Conservation (phyloP, 2,797 vertebrate genomes). For the Geotrypetes seraphini region DNA sequence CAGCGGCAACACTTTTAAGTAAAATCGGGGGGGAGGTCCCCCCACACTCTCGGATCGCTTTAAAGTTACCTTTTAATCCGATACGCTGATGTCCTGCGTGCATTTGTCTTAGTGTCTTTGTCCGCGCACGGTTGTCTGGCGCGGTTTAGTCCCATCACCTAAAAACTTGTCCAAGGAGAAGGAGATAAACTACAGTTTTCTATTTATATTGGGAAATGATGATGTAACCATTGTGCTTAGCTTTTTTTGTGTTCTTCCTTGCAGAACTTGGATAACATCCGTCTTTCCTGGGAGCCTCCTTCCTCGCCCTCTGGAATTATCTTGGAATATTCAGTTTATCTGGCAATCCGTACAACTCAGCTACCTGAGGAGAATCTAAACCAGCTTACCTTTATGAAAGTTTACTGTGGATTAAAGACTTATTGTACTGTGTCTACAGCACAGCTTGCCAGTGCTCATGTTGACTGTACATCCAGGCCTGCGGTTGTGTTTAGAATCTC, state of each 20-base stretch:
- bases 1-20: too few relatives aligned
- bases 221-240: background rate
- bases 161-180: too few relatives aligned
- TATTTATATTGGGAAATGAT: too few relatives aligned
- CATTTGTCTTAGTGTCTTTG: too few relatives aligned
- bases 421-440: conserved; percentile 73
- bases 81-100: too few relatives aligned
- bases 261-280: conserved; percentile 80
- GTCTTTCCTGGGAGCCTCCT: conserved; percentile 94
- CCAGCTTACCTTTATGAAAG: conserved; percentile 85
- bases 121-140: too few relatives aligned
- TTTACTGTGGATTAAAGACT: conserved; percentile 90
- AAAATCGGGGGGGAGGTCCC: too few relatives aligned
- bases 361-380: conserved; percentile 59
- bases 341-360: conserved; percentile 78
- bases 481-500: conserved; percentile 94
- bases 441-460: conserved; percentile 82
- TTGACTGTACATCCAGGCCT: conserved; percentile 82
- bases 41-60: too few relatives aligned
- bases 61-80: too few relatives aligned
- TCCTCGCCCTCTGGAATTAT: conserved; percentile 84
- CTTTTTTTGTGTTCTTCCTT: background rate
- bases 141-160: too few relatives aligned
- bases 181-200: too few relatives aligned
- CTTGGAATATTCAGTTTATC: conserved; percentile 90